phyloP scores from a whole-genome alignment of 1,140 invertebrate species.

The Ceratosolen fusciceps region DNA sequence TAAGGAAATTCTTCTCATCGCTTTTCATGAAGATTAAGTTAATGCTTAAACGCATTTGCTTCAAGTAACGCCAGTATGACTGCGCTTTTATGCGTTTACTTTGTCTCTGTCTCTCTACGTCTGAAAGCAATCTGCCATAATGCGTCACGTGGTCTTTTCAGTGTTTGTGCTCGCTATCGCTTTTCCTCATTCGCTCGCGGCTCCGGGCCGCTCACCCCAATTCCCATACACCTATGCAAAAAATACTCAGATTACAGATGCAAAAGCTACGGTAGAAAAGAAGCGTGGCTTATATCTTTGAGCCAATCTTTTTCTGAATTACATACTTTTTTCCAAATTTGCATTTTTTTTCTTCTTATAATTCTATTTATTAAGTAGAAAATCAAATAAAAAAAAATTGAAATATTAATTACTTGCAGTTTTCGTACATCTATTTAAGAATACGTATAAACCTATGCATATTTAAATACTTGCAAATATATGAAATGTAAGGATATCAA shows the following conservation, averaged over 20 bases:
- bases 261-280: constrained; percentile 16
- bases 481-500: too few species aligned
- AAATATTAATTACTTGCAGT: neutral
- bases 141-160: constrained; percentile 41
- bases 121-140: constrained; percentile 46
- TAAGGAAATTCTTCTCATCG: constrained; percentile 33
- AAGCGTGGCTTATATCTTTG: neutral
- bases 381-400: neutral
- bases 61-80: constrained; percentile 11
- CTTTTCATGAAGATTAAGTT: constrained; percentile 46
- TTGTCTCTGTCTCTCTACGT: constrained; percentile 21
- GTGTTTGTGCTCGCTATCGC: constrained; percentile 29
- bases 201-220: neutral
- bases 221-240: neutral
- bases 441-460: neutral
- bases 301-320: constrained; percentile 10
- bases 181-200: neutral
- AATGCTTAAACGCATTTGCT: constrained; percentile 42
- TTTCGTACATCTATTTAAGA: neutral
- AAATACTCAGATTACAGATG: constrained; percentile 31
- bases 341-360: neutral
- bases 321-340: neutral
- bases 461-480: too few species aligned
- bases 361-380: neutral
- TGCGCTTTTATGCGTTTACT: constrained; percentile 38